Conservation (phyloP, 2,888 invertebrate species). For the Mesorhabditis belari region DNA sequence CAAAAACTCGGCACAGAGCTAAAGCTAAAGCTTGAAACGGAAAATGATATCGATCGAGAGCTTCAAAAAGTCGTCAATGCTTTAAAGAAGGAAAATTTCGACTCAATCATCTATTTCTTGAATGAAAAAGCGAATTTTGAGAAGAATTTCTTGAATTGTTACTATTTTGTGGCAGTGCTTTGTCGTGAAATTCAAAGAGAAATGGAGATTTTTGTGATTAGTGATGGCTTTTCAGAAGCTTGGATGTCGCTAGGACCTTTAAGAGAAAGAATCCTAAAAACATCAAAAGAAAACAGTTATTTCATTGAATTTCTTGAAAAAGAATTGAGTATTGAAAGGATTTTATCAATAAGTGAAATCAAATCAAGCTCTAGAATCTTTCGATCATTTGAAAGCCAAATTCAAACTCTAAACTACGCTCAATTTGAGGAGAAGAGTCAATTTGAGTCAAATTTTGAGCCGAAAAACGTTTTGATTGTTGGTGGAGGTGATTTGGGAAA, state of each 20-base stretch:
- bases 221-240: too few species aligned
- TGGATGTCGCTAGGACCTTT: constrained; percentile 1
- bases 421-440: neutral
- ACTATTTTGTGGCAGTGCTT: neutral
- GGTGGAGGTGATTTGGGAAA: neutral
- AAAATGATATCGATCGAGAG: neutral
- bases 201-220: too few species aligned
- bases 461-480: neutral
- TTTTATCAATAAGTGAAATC: neutral
- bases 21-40: neutral
- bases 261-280: neutral
- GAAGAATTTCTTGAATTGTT: neutral
- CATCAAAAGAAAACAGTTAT: neutral
- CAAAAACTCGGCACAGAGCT: too few species aligned
- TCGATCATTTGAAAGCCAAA: neutral
- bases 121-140: neutral
- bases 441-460: too few species aligned
- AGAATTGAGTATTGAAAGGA: too few species aligned
- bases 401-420: neutral
- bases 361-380: neutral
- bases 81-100: neutral
- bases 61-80: neutral
- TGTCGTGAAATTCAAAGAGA: too few species aligned
- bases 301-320: neutral
- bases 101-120: neutral